These are phyloP conservation scores for Dreissena polymorpha DNA, from an alignment of 1,140 invertebrate species.

Conservation along the genomic window DNA sequence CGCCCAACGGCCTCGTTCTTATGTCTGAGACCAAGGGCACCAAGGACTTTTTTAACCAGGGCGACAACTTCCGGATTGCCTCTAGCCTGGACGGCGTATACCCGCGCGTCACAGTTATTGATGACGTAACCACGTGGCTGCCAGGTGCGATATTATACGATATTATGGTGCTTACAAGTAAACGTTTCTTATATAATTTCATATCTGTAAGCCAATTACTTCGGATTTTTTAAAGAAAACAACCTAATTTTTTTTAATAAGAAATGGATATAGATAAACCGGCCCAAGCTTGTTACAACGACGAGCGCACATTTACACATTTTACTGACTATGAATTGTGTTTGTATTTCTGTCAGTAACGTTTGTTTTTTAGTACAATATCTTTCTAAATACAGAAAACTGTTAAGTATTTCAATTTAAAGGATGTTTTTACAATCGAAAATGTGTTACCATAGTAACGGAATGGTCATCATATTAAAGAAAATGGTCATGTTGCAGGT, in stretches of 20 bases:
- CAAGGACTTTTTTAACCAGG: not conserved
- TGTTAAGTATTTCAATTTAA: not conserved
- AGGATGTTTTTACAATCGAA: not conserved
- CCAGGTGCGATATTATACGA: conserved; percentile 9
- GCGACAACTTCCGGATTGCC: conserved; percentile 12
- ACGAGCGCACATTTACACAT: too few species aligned
- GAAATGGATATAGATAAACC: too few species aligned
- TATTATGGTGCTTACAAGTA: too few species aligned
- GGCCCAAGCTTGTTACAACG: too few species aligned
- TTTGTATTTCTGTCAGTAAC: too few species aligned
- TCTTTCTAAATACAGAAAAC: too few species aligned
- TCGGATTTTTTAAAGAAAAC: not conserved
- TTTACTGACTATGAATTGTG: too few species aligned
- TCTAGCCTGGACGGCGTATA: conserved; percentile 10
- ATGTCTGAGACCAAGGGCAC: not conserved
- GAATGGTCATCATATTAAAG: not conserved
- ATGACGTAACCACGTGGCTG: conserved; percentile 26
- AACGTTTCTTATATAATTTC: not conserved
- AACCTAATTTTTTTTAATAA: not conserved
- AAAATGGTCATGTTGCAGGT: conserved; percentile 40
- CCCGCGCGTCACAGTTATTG: conserved; percentile 16
- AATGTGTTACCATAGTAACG: not conserved
- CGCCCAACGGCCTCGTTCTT: conserved; percentile 15
- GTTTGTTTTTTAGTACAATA: too few species aligned
- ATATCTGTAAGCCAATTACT: not conserved